A percentile compares a stretch with the other conserved stretches of the same genome.
Evolutionary conservation across 2,888 invertebrate genomes (phyloP).

Genomic region (Macrosiphum euphorbiae): DNA sequence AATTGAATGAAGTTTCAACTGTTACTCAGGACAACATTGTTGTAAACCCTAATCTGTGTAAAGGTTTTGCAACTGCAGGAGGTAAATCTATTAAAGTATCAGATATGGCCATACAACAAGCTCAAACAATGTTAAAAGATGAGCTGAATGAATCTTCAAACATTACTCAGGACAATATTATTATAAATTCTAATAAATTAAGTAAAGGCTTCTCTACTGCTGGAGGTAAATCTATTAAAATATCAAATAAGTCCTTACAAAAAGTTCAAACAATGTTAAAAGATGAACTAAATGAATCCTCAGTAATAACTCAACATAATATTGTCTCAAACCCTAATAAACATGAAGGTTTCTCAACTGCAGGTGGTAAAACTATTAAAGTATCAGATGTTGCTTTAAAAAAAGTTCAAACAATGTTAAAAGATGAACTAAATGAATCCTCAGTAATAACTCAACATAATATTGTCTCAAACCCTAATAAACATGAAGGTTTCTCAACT

Average conservation of each 20-base stretch:
- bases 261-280: constrained; percentile 56
- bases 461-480: neutral
- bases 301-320: neutral
- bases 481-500: constrained; percentile 51
- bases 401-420: neutral
- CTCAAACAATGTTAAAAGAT: too few relatives aligned
- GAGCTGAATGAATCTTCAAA: too few relatives aligned
- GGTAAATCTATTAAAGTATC: too few relatives aligned
- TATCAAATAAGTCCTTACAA: constrained; percentile 49
- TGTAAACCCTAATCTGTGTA: too few relatives aligned
- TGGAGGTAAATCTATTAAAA: constrained; percentile 55
- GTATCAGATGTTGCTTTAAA: constrained; percentile 34
- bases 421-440: neutral
- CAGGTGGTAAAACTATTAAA: constrained; percentile 52
- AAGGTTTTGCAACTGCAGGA: too few relatives aligned
- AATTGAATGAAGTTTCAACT: too few relatives aligned
- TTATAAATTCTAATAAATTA: too few relatives aligned
- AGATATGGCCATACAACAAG: too few relatives aligned
- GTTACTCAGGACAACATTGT: too few relatives aligned
- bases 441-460: too few relatives aligned
- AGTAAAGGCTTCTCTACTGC: too few relatives aligned
- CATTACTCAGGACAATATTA: too few relatives aligned
- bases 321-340: neutral
- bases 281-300: neutral
- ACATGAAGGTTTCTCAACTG: constrained; percentile 47